Base-by-base conservation (phyloP, 2,888 invertebrate species). In the Itoplectis maculator region DNA sequence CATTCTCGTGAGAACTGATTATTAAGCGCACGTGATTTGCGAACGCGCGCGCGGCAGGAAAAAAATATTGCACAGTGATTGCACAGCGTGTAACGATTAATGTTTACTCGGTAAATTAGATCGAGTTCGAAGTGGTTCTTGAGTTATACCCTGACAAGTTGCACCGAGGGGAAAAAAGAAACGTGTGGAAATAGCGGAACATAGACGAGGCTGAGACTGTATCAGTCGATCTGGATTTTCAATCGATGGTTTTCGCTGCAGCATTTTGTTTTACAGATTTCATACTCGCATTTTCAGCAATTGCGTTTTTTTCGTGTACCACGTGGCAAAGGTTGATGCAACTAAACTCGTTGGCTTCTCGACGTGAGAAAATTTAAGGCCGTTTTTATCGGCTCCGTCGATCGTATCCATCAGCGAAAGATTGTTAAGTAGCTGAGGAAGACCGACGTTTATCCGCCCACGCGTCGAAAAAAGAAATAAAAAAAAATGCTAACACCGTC, bases 1-100 rank as follows among this genome's bases (percentile, higher is more conserved):
- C 37, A 68, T 59, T 59, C 61, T 42, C 68, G 45, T 54, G 77
- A 73, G 68, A 73, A 77, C 40, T 68, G 63, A 77, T 73, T 73
- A 73, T 70, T 49, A 49, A 51, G 18, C n/a, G n/a, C 9, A 37
- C 35, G 29, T 59, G 18, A 35, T 72, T 81, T 20, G 35, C 59
- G 37, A 76, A 68, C 13, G 56, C 13, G 49, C 42, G 20, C 18
- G 37, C n/a, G n/a, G n/a, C n/a, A n/a, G n/a, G n/a, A n/a, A n/a
- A 49, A 61, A 51, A 63, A 63, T 61, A 35, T 23, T 35, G n/a
- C 42, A 9, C n/a, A 7, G 54, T 23, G n/a, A 56, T 75, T 56
- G 45, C 51, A 49, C 20, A 35, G 13, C 11, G 13, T 65, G 65
- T 61, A 51, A 29, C 18, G 42, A 72, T 49, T 9, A 59, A 76